Evolutionary conservation across 1,140 invertebrate genomes (phyloP), one percentile per base, ranked within the genome.

Genomic region (Nephila pilipes): DNA sequence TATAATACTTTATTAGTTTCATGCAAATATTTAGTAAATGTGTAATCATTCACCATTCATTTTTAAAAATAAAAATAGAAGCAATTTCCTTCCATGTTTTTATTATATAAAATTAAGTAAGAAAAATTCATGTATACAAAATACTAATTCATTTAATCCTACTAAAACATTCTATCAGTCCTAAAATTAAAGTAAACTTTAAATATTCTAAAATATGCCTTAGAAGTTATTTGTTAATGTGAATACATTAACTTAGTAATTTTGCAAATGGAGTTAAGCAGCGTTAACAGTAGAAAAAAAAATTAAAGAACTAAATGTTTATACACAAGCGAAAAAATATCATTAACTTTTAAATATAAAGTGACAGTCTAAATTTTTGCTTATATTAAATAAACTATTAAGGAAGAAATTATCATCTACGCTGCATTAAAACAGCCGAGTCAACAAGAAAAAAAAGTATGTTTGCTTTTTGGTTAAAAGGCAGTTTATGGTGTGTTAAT

Each of bases 221-320:
- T 32, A 75, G 36, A 75, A 75, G 29, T 75, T 29, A 75, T 3
- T 75, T 75, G 29, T 32, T 75, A 18, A 75, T 32, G 69, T 36
- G 69, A 75, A 75, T 65, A 20, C 69, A 75, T 75, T 75, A 75
- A 32, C 69, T 75, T 36, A 16, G 14, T 75, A 75, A 75, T 32
- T 36, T 75, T 36, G 32, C 29, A 75, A 75, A 75, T 18, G 32
- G 36, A 75, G 29, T 75, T 75, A 75, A 75, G 36, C 14, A 32
- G 29, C 32, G 29, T 29, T 18, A 18, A 29, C 12, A 75, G 6
- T 10, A 75, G 36, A 75, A 69, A 75, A 32, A 75, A 14, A 6
- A 10, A 65, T 12, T 32, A 36, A 36, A 75, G 29, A 29, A 3
- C 36, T 36, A 75, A 75, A 75, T 75, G 69, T 36, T 75, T 75